A percentile compares a stretch with the other conserved stretches of the same genome.
phyloP scores from a whole-genome alignment of 2,888 invertebrate genomes.

The Trachelus troglodyta region DNA sequence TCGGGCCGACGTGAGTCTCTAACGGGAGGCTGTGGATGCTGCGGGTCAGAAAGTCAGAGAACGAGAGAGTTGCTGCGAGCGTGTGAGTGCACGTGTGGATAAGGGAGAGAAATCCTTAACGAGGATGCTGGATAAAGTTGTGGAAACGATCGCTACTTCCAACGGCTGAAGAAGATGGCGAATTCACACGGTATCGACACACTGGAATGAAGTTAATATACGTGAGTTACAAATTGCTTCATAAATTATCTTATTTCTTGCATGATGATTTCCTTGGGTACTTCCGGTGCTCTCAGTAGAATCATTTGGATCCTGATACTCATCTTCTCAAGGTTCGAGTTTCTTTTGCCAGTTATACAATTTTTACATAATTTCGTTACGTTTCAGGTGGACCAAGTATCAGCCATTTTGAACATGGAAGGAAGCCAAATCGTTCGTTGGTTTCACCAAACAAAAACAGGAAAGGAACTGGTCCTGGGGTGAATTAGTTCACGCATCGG shows the following conservation, averaged over 20 bases:
- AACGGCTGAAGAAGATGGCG: not conserved
- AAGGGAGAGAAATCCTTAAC: not conserved
- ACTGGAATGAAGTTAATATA: not conserved
- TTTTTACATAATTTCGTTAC: not conserved
- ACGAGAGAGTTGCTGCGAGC: not conserved
- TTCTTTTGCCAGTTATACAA: not conserved
- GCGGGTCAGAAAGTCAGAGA: slow-evolving; percentile 2
- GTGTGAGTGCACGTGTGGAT: not conserved
- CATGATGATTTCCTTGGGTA: not conserved
- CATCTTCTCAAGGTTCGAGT: not conserved
- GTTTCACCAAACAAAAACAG: not conserved
- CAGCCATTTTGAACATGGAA: not conserved
- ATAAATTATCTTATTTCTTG: slow-evolving; percentile 38
- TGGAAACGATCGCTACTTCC: not conserved
- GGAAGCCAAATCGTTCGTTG: not conserved
- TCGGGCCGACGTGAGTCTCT: not conserved
- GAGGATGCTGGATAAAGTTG: not conserved
- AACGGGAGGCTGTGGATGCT: not conserved
- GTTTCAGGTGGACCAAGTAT: not conserved
- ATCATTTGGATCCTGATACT: not conserved
- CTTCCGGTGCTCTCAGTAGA: not conserved
- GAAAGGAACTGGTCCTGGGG: not conserved
- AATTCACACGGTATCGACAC: slow-evolving; percentile 1
- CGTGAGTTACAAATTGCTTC: slow-evolving; percentile 35
- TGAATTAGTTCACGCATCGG: not conserved